Conservation (phyloP, 1,140 invertebrate genomes). For the Aplysia californica region DNA sequence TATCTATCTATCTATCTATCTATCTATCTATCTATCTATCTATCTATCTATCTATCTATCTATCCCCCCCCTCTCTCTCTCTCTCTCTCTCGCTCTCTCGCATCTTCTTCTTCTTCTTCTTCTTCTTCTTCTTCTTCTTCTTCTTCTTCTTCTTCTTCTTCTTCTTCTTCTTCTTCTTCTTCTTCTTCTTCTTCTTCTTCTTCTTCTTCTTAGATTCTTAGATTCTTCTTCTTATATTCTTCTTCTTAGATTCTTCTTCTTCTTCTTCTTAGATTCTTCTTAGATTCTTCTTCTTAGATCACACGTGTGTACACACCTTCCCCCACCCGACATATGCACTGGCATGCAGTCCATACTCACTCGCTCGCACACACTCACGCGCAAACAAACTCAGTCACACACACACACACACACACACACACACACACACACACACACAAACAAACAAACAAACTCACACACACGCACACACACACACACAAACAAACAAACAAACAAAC, state of each 20-base stretch:
- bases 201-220: background rate
- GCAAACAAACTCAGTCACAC: too few species aligned
- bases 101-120: background rate
- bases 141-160: background rate
- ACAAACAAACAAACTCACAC: too few species aligned
- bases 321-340: too few species aligned
- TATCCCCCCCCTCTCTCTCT: background rate
- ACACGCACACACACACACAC: too few species aligned
- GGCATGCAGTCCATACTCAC: too few species aligned
- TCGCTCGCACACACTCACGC: too few species aligned
- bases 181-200: background rate
- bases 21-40: constrained; percentile 5
- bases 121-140: background rate
- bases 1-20: constrained; percentile 11
- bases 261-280: background rate
- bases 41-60: constrained; percentile 5
- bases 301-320: too few species aligned
- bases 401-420: too few species aligned
- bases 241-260: background rate
- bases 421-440: too few species aligned
- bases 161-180: background rate
- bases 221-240: background rate
- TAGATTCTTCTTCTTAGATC: too few species aligned
- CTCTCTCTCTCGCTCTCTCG: background rate
- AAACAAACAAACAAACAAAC: too few species aligned